Percentiles rank a stretch among this genome's conserved stretches.
Conservation (phyloP, 2,797 vertebrate genomes). For the Oceanodroma leucorhoa region DNA sequence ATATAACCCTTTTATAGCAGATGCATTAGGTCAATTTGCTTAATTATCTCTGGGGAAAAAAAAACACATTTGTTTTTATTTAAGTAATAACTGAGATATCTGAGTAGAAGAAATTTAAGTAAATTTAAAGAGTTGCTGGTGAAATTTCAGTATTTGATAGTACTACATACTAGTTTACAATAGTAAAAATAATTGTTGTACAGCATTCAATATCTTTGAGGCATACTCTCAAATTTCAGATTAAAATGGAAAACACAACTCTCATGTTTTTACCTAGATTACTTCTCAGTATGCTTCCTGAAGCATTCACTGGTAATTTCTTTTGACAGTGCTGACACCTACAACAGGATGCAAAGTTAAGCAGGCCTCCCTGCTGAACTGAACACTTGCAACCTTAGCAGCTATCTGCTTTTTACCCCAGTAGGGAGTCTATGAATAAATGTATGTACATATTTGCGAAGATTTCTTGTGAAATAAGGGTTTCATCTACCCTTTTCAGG, state of each 20-base stretch:
- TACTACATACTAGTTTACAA: neutral
- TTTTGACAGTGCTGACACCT: slow-evolving; percentile 44
- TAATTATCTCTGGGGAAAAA: neutral
- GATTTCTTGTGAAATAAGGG: neutral
- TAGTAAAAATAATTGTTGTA: neutral
- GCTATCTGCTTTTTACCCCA: slow-evolving; percentile 44
- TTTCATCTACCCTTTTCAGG: neutral
- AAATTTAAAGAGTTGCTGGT: neutral
- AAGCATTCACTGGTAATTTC: slow-evolving; percentile 25
- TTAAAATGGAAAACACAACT: neutral
- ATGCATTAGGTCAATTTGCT: neutral
- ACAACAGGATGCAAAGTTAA: slow-evolving; percentile 20
- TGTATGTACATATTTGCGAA: slow-evolving; percentile 31
- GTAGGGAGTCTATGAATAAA: slow-evolving; percentile 61
- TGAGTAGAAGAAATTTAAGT: neutral
- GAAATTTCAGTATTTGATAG: neutral
- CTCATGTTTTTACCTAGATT: neutral
- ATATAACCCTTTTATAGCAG: neutral
- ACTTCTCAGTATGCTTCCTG: neutral
- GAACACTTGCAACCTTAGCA: slow-evolving; percentile 37
- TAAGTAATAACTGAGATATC: neutral
- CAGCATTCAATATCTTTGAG: neutral
- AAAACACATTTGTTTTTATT: neutral
- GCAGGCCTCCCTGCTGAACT: slow-evolving; percentile 51
- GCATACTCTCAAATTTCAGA: neutral